Evolutionary conservation across 2,797 vertebrate genomes (phyloP).

Genomic region (Sebastes baramenuke): DNA sequence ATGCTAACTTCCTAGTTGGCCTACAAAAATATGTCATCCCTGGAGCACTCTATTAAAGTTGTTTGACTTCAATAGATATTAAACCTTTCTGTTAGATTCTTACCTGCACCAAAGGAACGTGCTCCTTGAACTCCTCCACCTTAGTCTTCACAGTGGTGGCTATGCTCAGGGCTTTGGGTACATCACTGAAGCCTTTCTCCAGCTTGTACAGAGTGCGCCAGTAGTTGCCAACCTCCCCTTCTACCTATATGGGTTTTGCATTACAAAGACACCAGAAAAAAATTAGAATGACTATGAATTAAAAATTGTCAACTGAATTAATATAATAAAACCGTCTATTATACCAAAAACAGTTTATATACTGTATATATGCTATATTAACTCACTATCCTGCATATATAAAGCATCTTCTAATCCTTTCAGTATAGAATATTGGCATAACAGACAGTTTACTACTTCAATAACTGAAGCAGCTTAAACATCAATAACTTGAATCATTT

Average conservation of each 20-base stretch:
- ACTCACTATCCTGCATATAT: neutral
- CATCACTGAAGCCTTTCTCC: conserved; percentile 84
- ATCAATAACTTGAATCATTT: neutral
- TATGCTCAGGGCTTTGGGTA: conserved; percentile 83
- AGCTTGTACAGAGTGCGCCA: conserved; percentile 87
- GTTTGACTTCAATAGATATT: neutral
- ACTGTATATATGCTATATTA: neutral
- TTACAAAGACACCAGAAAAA: neutral
- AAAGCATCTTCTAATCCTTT: neutral
- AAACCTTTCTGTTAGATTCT: neutral
- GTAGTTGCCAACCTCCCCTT: conserved; percentile 84
- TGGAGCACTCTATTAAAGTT: neutral
- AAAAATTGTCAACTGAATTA: neutral
- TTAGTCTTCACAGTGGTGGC: conserved; percentile 78
- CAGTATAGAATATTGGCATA: neutral
- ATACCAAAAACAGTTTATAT: neutral
- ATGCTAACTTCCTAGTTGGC: too few species aligned
- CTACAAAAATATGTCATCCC: too few species aligned
- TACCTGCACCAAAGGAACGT: conserved; percentile 87
- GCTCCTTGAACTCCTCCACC: conserved; percentile 86
- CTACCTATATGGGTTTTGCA: conserved; percentile 66
- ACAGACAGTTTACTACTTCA: neutral
- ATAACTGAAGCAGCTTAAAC: neutral
- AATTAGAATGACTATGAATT: neutral
- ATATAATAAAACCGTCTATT: neutral